Conservation (phyloP, 2,797 vertebrate species). For the Chaetophractus vellerosus region DNA sequence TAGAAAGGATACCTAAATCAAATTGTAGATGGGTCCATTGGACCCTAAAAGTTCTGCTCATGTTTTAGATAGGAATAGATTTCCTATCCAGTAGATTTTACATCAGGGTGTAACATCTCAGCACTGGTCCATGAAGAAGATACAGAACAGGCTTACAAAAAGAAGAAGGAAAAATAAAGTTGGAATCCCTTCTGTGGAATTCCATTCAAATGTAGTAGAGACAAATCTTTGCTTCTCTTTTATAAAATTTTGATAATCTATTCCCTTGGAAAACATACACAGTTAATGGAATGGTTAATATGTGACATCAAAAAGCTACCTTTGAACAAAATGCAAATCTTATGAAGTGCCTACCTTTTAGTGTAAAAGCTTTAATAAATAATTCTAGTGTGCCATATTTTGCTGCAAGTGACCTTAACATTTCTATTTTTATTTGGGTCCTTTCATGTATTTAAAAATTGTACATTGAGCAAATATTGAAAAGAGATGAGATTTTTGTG, state of each 20-base stretch:
- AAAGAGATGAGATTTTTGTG: background rate
- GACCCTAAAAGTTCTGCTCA: background rate
- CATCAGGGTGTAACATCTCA: conserved; percentile 28
- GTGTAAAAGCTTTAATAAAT: conserved; percentile 54
- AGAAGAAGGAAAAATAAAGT: background rate
- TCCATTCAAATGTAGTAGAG: background rate
- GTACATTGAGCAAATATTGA: background rate
- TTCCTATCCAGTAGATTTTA: conserved; percentile 6
- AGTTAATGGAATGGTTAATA: background rate
- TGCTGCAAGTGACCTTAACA: conserved; percentile 44
- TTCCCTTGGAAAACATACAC: conserved; percentile 13
- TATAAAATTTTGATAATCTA: conserved; percentile 46
- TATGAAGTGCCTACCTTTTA: conserved; percentile 70
- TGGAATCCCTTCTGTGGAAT: conserved; percentile 15
- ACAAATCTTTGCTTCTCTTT: background rate
- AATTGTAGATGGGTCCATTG: background rate
- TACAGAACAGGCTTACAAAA: background rate
- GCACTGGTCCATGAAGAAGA: background rate
- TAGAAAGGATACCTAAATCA: background rate
- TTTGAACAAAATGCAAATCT: conserved; percentile 57
- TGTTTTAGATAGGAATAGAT: background rate
- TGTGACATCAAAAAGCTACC: background rate
- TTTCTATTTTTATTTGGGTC: conserved; percentile 47
- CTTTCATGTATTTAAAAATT: conserved; percentile 18
- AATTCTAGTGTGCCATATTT: conserved; percentile 53